Base-by-base conservation (phyloP, 2,888 invertebrate species). In the Dendrolimus houi region DNA sequence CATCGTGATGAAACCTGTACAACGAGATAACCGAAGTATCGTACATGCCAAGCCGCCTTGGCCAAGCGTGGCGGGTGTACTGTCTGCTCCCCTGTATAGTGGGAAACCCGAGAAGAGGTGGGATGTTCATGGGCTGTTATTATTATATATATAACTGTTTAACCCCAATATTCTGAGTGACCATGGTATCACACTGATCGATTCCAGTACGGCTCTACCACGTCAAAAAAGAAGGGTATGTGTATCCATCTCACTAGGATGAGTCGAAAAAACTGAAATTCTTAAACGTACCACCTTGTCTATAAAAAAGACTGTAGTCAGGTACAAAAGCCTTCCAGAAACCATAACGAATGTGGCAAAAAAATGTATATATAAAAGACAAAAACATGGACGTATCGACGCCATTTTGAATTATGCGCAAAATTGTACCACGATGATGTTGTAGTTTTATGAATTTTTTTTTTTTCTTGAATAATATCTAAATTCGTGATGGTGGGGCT, bases 371-470 rank as follows among this genome's bases (percentile, higher is more conserved):
- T 29, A 29, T 29, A 29, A 29, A 47, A 47, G 12, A 47, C 47
- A 47, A 59, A 59, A 57, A 62, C 9, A 8, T 47, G 9, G 29
- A 47, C 9, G 42, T 42, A 42, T 40, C 8, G 14, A 60, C 57
- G 58, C 58, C 62, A 71, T 69, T 72, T 72, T 63, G 59, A 61
- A 71, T 74, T 72, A 67, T 67, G 73, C 79, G 82, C 83, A 74
- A 84, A 85, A 83, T 81, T 77, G 71, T 64, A 60, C 42, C 64
- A 54, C 68, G 70, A 76, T 80, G 78, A 80, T 68, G 63, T 58
- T 68, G 74, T 62, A 57, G 56, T 69, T 75, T 73, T 70, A 55
- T 60, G 56, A 64, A 71, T 71, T 62, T 63, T 59, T 62, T 67
- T 64, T 66, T 62, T 63, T 47, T 47, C 47, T 47, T 2, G 47